Evolutionary conservation across 1,140 invertebrate genomes (phyloP), one percentile per base, ranked within the genome.

Genomic region (Choristoneura fumiferana): DNA sequence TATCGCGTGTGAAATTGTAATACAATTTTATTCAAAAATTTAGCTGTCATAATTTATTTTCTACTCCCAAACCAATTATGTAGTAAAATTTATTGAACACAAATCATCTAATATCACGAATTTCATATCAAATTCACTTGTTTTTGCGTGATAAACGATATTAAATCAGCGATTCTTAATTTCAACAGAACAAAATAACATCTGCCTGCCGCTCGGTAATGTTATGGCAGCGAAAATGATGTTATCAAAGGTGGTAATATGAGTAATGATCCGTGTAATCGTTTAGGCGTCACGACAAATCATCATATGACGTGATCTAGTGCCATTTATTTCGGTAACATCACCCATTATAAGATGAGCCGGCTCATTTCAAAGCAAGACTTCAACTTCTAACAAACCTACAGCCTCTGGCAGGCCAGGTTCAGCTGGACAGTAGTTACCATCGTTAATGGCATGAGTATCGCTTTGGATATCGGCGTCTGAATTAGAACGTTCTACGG

Each of bases 191-290:
- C 9, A 45, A 10, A n/a, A n/a, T n/a, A n/a, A 49, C 43, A 49
- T 49, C 43, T 49, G 43, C 43, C 43, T 13, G 43, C 17, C 8
- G 12, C 10, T 12, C 43, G 22, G 71, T 68, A 72, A 71, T 39
- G 62, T 65, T 74, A 76, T 76, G 67, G 70, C 77, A 67, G 68
- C 63, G 68, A 62, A 71, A 78, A 81, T 76, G 78, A 86, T 76
- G 76, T 75, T 85, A 85, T 82, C 80, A 79, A 75, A 82, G 82
- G 81, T 84, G 83, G 78, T 79, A 82, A 84, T 76, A 86, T 86
- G 79, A 86, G 71, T 78, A 84, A 86, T 86, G 81, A 78, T 71
- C 63, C 73, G 62, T 66, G 62, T 84, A 83, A 84, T 84, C 76
- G 83, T 73, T 86, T 76, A 76, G 77, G 73, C 75, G 79, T 81